These are phyloP conservation scores for Dromaius novaehollandiae DNA, from an alignment of 2,113 vertebrate genomes.

Conservation along the genomic window DNA sequence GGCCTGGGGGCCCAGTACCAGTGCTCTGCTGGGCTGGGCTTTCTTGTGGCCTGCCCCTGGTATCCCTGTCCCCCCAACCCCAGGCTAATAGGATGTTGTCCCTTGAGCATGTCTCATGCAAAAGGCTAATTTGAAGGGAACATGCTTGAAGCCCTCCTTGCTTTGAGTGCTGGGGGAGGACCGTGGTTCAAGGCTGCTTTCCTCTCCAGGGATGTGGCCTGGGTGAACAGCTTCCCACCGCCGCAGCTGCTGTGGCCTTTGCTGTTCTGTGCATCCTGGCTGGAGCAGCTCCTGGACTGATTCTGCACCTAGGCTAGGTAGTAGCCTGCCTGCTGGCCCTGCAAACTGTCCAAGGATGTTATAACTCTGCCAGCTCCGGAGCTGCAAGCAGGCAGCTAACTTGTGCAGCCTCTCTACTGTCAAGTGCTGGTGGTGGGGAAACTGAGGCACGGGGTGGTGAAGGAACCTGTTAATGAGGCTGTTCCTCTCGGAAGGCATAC, in stretches of 20 bases:
- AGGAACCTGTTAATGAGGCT: not conserved
- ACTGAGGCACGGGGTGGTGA: rapidly evolving
- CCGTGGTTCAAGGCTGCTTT: not conserved
- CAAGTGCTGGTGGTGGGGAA: not conserved
- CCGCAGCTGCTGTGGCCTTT: not conserved
- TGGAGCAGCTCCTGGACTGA: not conserved
- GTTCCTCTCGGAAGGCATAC: not conserved
- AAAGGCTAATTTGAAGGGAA: not conserved
- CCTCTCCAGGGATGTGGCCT: not conserved
- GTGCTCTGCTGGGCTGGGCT: not conserved
- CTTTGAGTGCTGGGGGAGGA: not conserved
- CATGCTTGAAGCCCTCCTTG: not conserved
- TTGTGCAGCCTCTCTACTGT: not conserved
- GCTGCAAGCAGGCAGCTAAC: not conserved
- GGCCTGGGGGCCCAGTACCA: not conserved
- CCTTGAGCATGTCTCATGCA: rapidly evolving
- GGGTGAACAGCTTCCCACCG: not conserved
- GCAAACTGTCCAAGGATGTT: not conserved
- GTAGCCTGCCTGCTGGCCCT: rapidly evolving
- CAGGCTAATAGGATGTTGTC: not conserved
- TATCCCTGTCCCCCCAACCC: not conserved
- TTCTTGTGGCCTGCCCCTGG: not conserved
- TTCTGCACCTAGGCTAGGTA: not conserved
- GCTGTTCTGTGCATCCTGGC: not conserved
- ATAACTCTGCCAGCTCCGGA: not conserved